Percentiles rank a stretch among this genome's conserved stretches.
Conservation (phyloP, 2,113 vertebrate species). For the Xiphias gladius region DNA sequence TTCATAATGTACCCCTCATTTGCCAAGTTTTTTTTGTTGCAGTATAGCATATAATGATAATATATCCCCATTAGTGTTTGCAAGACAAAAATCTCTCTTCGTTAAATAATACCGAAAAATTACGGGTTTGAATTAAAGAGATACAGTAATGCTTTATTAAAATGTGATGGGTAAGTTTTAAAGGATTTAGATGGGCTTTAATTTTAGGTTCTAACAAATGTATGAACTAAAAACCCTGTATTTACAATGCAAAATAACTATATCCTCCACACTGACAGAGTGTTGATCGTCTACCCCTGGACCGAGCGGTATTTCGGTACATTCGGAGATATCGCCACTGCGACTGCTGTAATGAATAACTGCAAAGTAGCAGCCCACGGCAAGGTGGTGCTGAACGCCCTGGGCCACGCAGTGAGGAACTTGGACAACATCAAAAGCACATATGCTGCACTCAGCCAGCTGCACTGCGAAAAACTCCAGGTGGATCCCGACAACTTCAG, state of each 20-base stretch:
- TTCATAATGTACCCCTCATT: too few relatives aligned
- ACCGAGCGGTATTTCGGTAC: constrained; percentile 77
- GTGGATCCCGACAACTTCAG: constrained; percentile 92
- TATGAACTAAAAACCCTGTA: not conserved
- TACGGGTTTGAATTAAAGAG: not conserved
- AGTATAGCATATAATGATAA: not conserved
- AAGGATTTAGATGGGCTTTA: too few relatives aligned
- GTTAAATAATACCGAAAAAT: not conserved
- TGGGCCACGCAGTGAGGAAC: constrained; percentile 83
- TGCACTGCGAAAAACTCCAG: constrained; percentile 87
- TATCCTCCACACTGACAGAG: not conserved
- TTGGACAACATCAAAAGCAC: constrained; percentile 79
- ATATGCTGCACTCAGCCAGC: constrained; percentile 83
- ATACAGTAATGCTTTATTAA: not conserved
- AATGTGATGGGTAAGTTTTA: not conserved
- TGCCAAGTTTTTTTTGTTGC: not conserved
- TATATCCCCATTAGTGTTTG: too few relatives aligned
- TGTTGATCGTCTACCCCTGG: constrained; percentile 87
- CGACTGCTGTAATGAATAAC: constrained; percentile 79
- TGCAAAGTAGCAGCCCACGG: constrained; percentile 83
- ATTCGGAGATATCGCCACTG: constrained; percentile 85
- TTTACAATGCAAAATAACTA: not conserved
- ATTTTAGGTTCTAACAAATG: too few relatives aligned
- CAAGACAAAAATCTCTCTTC: not conserved
- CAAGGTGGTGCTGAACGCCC: constrained; percentile 79